Conservation (phyloP, 1,140 invertebrate species). For the Tribolium madens region DNA sequence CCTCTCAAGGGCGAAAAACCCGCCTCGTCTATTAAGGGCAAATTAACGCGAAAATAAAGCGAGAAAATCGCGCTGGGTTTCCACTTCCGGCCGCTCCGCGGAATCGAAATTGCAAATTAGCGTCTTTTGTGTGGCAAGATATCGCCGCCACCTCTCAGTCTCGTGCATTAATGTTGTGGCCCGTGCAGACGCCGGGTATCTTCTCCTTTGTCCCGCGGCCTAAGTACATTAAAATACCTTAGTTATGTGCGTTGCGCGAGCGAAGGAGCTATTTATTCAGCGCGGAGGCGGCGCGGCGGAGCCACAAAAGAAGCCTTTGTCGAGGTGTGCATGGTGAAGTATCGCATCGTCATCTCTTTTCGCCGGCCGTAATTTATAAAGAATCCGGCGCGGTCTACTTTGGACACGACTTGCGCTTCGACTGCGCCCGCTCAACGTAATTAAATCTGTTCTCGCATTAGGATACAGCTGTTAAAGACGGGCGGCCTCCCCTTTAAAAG, state of each 20-base stretch:
- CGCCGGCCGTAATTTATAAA: conserved; percentile 29
- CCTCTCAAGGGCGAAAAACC: background rate
- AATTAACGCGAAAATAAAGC: conserved; percentile 17
- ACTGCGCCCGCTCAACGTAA: conserved; percentile 25
- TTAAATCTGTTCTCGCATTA: conserved; percentile 45
- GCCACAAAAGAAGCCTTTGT: conserved; percentile 10
- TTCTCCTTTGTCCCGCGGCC: conserved; percentile 41
- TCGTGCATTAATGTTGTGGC: conserved; percentile 22
- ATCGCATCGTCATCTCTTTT: conserved; percentile 24
- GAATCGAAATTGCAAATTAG: conserved; percentile 37
- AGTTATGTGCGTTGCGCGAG: conserved; percentile 38
- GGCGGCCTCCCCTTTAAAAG: conserved; percentile 30
- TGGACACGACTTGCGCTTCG: conserved; percentile 31
- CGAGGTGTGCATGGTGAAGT: background rate
- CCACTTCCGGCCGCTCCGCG: conserved; percentile 5
- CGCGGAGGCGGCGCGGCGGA: conserved; percentile 24
- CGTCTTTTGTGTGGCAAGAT: conserved; percentile 33
- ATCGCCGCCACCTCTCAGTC: conserved; percentile 17
- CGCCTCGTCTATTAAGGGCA: conserved; percentile 9
- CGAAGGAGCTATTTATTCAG: conserved; percentile 39
- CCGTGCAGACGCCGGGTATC: conserved; percentile 25
- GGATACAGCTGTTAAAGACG: conserved; percentile 42
- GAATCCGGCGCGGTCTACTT: conserved; percentile 39
- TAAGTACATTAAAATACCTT: conserved; percentile 45
- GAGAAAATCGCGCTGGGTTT: background rate